Percentiles rank a stretch among this genome's conserved stretches.
phyloP scores from a whole-genome alignment of 2,888 invertebrate species.

The Zaprionus obscuricornis region DNA sequence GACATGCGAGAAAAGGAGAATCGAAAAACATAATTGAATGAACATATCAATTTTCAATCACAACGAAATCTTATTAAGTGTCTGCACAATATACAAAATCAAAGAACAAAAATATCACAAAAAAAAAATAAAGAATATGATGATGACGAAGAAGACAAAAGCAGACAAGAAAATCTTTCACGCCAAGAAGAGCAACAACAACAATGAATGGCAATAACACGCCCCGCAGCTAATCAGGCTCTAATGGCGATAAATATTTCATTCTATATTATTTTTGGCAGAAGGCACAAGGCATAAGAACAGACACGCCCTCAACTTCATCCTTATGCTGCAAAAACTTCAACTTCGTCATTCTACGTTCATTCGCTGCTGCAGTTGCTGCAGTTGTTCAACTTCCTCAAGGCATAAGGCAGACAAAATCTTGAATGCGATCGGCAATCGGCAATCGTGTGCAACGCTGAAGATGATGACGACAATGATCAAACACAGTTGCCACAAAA shows the following conservation, averaged over 20 bases:
- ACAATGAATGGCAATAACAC: slow-evolving; percentile 39
- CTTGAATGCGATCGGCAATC: slow-evolving; percentile 66
- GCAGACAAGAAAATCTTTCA: slow-evolving; percentile 11
- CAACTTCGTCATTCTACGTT: not conserved
- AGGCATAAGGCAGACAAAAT: slow-evolving; percentile 49
- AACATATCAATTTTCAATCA: slow-evolving; percentile 76
- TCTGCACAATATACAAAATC: slow-evolving; percentile 30
- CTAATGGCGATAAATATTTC: slow-evolving; percentile 79
- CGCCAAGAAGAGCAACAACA: slow-evolving; percentile 11
- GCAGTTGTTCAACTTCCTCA: not conserved
- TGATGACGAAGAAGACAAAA: not conserved
- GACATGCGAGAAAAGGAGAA: slow-evolving; percentile 47
- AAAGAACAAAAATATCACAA: not conserved
- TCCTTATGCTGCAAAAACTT: not conserved
- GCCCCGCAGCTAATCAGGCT: slow-evolving; percentile 77
- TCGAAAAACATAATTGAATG: slow-evolving; percentile 61
- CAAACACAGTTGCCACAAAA: no score
- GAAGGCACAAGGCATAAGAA: slow-evolving; percentile 33
- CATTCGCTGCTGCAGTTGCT: no score
- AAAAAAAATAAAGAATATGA: not conserved
- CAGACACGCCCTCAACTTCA: slow-evolving; percentile 48
- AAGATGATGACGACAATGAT: slow-evolving; percentile 46
- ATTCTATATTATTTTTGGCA: slow-evolving; percentile 65
- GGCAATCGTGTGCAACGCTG: slow-evolving; percentile 43
- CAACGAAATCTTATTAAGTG: slow-evolving; percentile 68